Percentiles rank a stretch among this genome's conserved stretches.
Conservation (phyloP, 2,113 vertebrate genomes). For the Nycticebus coucang region DNA sequence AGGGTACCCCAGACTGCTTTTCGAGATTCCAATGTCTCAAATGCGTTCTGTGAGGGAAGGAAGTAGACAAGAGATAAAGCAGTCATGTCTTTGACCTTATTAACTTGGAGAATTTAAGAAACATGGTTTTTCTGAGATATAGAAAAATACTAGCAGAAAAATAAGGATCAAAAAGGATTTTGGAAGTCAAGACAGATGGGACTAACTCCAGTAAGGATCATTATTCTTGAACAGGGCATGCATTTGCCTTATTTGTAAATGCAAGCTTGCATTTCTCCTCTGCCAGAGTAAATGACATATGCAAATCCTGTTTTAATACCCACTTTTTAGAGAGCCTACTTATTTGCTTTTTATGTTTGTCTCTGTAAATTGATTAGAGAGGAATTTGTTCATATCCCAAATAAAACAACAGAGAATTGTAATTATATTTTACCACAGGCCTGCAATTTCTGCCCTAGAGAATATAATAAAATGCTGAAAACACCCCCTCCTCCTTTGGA, state of each 20-base stretch:
- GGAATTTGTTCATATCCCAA: constrained; percentile 19
- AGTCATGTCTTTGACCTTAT: background rate
- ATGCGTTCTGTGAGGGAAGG: background rate
- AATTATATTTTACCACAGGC: constrained; percentile 59
- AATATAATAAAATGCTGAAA: constrained; percentile 32
- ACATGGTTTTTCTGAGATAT: background rate
- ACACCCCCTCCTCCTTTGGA: background rate
- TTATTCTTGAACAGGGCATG: background rate
- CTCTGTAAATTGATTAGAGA: constrained; percentile 52
- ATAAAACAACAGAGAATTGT: constrained; percentile 43
- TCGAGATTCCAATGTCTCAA: background rate
- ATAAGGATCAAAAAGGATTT: background rate
- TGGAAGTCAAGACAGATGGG: background rate
- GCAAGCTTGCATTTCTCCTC: background rate
- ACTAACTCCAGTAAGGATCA: background rate
- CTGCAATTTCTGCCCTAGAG: constrained; percentile 16
- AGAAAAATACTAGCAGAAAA: background rate
- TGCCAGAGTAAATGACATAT: background rate
- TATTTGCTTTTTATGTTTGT: constrained; percentile 60
- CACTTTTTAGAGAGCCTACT: background rate
- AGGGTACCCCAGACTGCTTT: background rate
- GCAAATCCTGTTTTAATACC: background rate
- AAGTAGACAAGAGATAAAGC: background rate
- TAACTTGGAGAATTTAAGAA: constrained; percentile 22
- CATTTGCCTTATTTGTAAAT: background rate